phyloP scores from a whole-genome alignment of 2,797 vertebrate genomes.

The Tapera naevia region DNA sequence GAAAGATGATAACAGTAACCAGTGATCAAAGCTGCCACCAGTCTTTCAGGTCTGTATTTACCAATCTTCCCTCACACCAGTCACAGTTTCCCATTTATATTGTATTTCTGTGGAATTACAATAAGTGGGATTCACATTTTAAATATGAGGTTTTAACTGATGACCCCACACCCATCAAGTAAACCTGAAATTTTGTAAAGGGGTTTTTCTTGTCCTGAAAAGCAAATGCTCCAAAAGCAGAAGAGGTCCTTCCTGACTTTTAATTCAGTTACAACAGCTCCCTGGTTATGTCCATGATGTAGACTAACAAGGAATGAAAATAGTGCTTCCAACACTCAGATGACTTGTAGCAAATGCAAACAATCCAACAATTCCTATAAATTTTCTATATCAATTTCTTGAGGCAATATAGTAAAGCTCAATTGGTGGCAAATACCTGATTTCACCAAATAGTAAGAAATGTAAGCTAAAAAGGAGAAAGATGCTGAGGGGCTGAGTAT shows the following conservation, averaged over 20 bases:
- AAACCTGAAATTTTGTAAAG: background rate
- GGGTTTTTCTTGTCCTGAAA: background rate
- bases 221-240: background rate
- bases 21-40: background rate
- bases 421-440: background rate
- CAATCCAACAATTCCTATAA: background rate
- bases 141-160: background rate
- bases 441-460: background rate
- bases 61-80: background rate
- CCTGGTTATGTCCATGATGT: background rate
- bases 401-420: background rate
- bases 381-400: background rate
- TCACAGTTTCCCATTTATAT: background rate
- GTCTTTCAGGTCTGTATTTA: background rate
- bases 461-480: background rate
- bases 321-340: background rate
- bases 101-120: background rate
- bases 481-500: background rate
- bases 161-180: accelerated
- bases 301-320: accelerated
- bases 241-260: background rate
- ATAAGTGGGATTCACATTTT: accelerated
- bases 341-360: background rate
- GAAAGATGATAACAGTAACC: background rate
- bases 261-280: accelerated